These are phyloP conservation scores for pig (Sus scrofa) DNA, from an alignment of 2,113 vertebrate genomes.

Conservation along the genomic window DNA sequence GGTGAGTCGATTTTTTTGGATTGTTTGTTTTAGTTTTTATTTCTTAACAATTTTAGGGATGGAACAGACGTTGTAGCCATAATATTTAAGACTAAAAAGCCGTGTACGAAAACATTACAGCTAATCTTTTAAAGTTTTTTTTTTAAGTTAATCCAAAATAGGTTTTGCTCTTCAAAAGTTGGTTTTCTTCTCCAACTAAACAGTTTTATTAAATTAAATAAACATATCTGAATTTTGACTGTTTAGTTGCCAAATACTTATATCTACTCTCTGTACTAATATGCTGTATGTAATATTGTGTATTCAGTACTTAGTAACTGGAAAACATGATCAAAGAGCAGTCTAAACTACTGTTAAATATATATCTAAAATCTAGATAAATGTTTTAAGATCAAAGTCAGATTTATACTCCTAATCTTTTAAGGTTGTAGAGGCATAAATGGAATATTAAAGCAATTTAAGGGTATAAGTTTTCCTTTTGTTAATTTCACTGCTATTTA, in stretches of 20 bases:
- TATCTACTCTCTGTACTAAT: neutral
- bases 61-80: neutral
- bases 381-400: constrained; percentile 72
- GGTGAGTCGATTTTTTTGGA: neutral
- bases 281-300: neutral
- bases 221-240: constrained; percentile 17
- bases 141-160: neutral
- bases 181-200: constrained; percentile 14
- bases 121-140: neutral
- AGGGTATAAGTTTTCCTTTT: constrained; percentile 64
- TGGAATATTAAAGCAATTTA: constrained; percentile 66
- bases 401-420: constrained; percentile 48
- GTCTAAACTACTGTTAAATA: neutral
- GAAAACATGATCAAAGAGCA: neutral
- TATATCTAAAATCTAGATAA: neutral
- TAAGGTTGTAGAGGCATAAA: constrained; percentile 63
- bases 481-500: constrained; percentile 75
- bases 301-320: neutral
- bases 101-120: constrained; percentile 10
- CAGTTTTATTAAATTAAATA: constrained; percentile 44
- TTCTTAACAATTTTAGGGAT: neutral
- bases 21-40: neutral
- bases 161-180: neutral
- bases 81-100: constrained; percentile 5
- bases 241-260: neutral